Conservation (phyloP, 2,113 vertebrate genomes). For the Caracal caracal region DNA sequence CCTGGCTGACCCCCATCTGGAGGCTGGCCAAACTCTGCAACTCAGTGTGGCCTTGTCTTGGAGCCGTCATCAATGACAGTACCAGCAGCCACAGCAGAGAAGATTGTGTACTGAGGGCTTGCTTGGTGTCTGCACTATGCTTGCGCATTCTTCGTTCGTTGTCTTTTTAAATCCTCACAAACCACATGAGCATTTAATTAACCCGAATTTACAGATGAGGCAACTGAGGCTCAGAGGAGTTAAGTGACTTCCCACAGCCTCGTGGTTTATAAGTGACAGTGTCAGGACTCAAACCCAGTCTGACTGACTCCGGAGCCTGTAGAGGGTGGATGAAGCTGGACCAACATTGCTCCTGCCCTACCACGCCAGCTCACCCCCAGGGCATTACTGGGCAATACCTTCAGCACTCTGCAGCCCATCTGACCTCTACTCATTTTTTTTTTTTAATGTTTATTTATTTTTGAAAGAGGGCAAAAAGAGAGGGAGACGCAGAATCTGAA, state of each 20-base stretch:
- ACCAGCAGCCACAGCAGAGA: too few species aligned
- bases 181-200: not conserved
- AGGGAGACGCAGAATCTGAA: too few species aligned
- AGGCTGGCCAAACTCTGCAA: not conserved
- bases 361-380: not conserved
- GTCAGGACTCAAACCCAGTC: not conserved
- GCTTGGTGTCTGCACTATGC: not conserved
- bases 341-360: not conserved
- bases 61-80: not conserved
- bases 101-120: not conserved
- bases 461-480: too few species aligned
- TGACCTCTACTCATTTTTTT: not conserved
- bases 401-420: not conserved
- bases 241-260: constrained; percentile 1
- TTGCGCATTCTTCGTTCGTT: not conserved
- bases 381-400: not conserved
- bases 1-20: not conserved
- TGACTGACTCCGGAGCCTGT: not conserved
- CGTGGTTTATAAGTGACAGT: not conserved
- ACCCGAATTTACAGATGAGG: constrained; percentile 28
- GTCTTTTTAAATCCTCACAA: constrained; percentile 4
- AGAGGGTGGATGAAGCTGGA: not conserved
- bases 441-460: too few species aligned
- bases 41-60: not conserved
- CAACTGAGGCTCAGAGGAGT: constrained; percentile 5